A percentile compares a stretch with the other conserved stretches of the same genome.
These are phyloP conservation scores for Spea multiplicata DNA, from an alignment of 2,113 vertebrate species.

Conservation along the genomic window DNA sequence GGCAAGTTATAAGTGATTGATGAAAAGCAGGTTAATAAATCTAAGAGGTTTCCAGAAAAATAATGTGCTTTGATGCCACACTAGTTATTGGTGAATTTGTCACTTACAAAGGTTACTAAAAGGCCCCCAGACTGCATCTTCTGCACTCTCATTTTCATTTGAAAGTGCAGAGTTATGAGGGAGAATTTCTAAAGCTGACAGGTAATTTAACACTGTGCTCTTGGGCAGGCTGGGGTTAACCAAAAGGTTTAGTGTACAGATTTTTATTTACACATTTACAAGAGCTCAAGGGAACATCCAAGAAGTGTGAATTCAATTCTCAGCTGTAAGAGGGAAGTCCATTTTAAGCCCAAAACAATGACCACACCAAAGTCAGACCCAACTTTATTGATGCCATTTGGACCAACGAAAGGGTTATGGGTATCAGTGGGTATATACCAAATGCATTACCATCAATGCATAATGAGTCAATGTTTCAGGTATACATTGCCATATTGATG, in stretches of 20 bases:
- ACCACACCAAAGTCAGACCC: too few relatives aligned
- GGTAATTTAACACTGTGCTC: constrained; percentile 3
- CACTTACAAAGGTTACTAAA: neutral
- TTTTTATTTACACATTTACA: constrained; percentile 25
- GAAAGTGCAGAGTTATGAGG: constrained; percentile 28
- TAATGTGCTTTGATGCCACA: neutral
- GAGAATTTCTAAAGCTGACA: neutral
- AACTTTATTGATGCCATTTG: too few relatives aligned
- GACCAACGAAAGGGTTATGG: too few relatives aligned
- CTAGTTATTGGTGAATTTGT: constrained; percentile 6
- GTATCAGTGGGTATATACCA: too few relatives aligned
- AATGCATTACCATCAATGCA: too few relatives aligned
- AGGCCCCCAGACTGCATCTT: neutral
- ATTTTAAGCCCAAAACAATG: too few relatives aligned
- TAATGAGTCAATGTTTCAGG: too few relatives aligned
- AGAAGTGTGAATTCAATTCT: neutral
- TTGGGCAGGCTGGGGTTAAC: neutral
- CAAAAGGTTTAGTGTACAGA: neutral
- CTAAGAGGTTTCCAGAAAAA: neutral
- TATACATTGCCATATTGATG: too few relatives aligned
- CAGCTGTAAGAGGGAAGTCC: neutral
- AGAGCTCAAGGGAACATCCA: neutral
- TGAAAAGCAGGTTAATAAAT: constrained; percentile 1
- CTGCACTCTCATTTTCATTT: neutral
- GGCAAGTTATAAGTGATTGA: neutral